These are phyloP conservation scores for Elachura formosa DNA, from an alignment of 2,113 vertebrate species.

Conservation along the genomic window DNA sequence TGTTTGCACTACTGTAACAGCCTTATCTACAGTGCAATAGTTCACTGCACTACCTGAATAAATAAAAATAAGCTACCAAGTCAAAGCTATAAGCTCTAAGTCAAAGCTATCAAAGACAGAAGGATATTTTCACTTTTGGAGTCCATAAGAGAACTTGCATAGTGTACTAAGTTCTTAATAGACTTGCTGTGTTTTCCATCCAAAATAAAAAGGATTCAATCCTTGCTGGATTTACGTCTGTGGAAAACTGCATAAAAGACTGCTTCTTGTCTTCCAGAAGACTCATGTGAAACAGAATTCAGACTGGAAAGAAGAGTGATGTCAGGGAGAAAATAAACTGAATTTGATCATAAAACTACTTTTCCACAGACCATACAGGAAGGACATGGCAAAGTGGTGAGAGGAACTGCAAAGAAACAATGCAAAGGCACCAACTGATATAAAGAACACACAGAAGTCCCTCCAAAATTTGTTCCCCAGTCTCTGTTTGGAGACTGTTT, in stretches of 20 bases:
- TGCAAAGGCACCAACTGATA: background rate
- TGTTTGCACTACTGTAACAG: constrained; percentile 7
- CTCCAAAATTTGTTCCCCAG: background rate
- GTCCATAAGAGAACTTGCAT: background rate
- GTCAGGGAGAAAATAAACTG: background rate
- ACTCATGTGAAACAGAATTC: background rate
- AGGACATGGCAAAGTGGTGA: background rate
- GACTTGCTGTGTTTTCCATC: background rate
- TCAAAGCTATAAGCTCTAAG: background rate
- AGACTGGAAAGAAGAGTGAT: background rate
- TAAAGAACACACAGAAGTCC: background rate
- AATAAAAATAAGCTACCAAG: background rate
- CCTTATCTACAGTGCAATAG: constrained; percentile 36
- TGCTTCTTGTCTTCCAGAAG: background rate
- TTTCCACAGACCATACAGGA: background rate
- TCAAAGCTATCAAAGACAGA: background rate
- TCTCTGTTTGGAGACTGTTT: background rate
- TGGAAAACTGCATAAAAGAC: background rate
- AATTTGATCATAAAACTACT: background rate
- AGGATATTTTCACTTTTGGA: background rate
- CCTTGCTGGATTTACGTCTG: background rate
- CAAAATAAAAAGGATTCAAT: background rate
- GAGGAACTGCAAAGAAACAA: background rate
- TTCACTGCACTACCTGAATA: background rate
- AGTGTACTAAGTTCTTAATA: background rate